These are phyloP conservation scores for Nemotelus nigrinus DNA, from an alignment of 2,888 invertebrate genomes.

Conservation along the genomic window DNA sequence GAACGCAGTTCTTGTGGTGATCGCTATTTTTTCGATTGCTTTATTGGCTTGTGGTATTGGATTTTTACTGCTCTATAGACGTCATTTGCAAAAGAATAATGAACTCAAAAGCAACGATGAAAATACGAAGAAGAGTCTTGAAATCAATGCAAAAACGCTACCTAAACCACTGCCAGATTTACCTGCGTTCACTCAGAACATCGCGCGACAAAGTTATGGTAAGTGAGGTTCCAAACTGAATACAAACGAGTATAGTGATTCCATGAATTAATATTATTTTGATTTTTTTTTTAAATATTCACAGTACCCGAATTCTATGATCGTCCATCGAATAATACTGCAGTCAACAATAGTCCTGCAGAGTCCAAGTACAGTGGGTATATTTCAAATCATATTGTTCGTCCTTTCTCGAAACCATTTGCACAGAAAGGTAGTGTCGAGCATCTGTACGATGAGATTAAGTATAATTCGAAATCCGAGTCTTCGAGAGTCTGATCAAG, in stretches of 20 bases:
- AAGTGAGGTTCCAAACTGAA: neutral
- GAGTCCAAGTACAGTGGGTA: conserved; percentile 61
- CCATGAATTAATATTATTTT: neutral
- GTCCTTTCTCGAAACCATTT: conserved; percentile 59
- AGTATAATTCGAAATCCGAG: conserved; percentile 56
- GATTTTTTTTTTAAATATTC: neutral
- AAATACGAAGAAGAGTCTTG: conserved; percentile 55
- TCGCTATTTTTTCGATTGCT: conserved; percentile 59
- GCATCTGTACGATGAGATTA: conserved; percentile 63
- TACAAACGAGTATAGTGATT: neutral
- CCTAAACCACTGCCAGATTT: conserved; percentile 61
- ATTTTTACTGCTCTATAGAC: conserved; percentile 59
- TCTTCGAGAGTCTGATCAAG: conserved; percentile 1
- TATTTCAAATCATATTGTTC: conserved; percentile 59
- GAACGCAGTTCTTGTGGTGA: conserved; percentile 57
- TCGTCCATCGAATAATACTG: conserved; percentile 61
- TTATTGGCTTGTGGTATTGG: conserved; percentile 58
- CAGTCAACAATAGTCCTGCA: conserved; percentile 47
- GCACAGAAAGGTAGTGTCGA: conserved; percentile 61
- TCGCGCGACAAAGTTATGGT: conserved; percentile 52
- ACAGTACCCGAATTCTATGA: conserved; percentile 61
- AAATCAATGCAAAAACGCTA: conserved; percentile 32
- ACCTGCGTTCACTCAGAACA: conserved; percentile 58
- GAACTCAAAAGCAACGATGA: conserved; percentile 47
- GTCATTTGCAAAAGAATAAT: conserved; percentile 39